These are phyloP conservation scores for Dendrophyllia cribrosa DNA, from an alignment of 64 coral and sea anemone genomes.

Conservation along the genomic window DNA sequence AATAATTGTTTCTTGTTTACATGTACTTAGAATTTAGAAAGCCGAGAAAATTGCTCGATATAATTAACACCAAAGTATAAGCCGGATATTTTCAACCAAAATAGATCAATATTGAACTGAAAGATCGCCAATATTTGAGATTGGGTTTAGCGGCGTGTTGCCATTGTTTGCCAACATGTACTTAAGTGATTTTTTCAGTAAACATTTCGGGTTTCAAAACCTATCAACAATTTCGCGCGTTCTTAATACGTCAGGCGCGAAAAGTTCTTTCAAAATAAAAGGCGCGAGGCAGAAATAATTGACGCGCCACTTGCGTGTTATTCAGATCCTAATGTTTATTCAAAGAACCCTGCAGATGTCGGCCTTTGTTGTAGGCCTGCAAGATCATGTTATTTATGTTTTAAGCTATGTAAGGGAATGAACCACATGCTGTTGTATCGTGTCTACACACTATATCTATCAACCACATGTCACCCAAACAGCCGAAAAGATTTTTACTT, in stretches of 20 bases:
- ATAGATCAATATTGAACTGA: conserved; percentile 72
- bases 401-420: not conserved
- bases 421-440: conserved; percentile 10
- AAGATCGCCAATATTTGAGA: conserved; percentile 45
- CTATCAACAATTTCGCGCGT: not conserved
- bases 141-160: not conserved
- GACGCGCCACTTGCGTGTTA: conserved; percentile 1
- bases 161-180: conserved; percentile 47
- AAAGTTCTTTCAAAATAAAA: not conserved
- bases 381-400: conserved; percentile 43
- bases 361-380: conserved; percentile 7
- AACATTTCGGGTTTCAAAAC: conserved; percentile 2
- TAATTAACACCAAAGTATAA: conserved; percentile 63
- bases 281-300: not conserved
- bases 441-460: not conserved
- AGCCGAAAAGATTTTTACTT: not conserved
- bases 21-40: conserved; percentile 67
- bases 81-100: conserved; percentile 67
- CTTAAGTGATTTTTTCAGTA: conserved; percentile 19
- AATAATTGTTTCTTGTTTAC: conserved; percentile 56
- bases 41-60: conserved; percentile 57
- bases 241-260: not conserved
- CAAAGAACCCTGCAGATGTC: conserved; percentile 42
- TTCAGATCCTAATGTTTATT: conserved; percentile 38
- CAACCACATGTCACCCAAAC: not conserved